Evolutionary conservation across 1,140 invertebrate species (phyloP).

Genomic region (Halictus rubicundus): DNA sequence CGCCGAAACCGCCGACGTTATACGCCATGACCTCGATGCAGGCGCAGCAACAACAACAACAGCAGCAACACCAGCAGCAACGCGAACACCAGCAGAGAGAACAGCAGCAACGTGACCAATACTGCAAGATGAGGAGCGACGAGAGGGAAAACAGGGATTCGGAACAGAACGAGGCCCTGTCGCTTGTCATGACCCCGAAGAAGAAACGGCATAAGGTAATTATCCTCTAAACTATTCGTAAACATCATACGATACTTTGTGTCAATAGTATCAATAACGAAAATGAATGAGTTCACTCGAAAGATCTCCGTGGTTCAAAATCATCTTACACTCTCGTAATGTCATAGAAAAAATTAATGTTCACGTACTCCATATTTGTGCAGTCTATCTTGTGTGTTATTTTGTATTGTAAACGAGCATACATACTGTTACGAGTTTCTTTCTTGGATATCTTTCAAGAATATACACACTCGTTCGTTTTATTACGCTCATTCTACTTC

Average conservation of each 20-base stretch:
- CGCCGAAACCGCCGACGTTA: constrained; percentile 86
- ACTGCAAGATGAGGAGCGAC: constrained; percentile 81
- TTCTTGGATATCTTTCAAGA: too few relatives aligned
- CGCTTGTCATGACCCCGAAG: constrained; percentile 95
- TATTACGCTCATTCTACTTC: too few relatives aligned
- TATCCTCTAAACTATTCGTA: constrained; percentile 12
- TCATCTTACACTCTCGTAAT: too few relatives aligned
- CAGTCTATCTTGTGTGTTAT: too few relatives aligned
- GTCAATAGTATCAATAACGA: too few relatives aligned
- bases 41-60: constrained; percentile 83
- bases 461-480: too few relatives aligned
- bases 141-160: constrained; percentile 85
- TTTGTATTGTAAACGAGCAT: too few relatives aligned
- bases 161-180: constrained; percentile 96
- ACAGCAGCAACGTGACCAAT: constrained; percentile 84
- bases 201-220: constrained; percentile 95
- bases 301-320: too few relatives aligned
- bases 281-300: too few relatives aligned
- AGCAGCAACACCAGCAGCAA: constrained; percentile 82
- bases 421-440: too few relatives aligned
- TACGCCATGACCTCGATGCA: constrained; percentile 80
- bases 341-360: too few relatives aligned
- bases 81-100: constrained; percentile 74
- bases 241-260: background rate
- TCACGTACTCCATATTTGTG: too few relatives aligned